Conservation (phyloP, 2,113 vertebrate genomes). For the Catharus fuscescens region DNA sequence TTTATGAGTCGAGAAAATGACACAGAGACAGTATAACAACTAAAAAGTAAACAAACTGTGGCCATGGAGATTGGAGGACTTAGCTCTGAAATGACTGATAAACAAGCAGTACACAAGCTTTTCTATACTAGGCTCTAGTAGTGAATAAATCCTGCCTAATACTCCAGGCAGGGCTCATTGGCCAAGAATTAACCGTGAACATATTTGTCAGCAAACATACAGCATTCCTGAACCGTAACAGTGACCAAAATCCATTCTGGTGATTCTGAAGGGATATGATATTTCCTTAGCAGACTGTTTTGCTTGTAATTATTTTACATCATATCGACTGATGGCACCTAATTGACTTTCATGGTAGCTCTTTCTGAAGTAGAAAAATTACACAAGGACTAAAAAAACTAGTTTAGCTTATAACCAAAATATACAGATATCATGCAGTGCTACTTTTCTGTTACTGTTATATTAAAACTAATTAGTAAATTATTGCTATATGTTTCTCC, state of each 20-base stretch:
- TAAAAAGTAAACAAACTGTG: neutral
- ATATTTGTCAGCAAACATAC: neutral
- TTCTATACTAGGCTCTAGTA: neutral
- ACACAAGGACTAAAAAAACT: neutral
- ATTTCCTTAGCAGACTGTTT: neutral
- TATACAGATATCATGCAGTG: neutral
- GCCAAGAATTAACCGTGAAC: neutral
- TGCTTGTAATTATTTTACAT: constrained; percentile 1
- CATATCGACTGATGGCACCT: neutral
- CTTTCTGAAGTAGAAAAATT: neutral
- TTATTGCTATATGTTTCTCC: neutral
- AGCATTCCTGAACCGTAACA: neutral
- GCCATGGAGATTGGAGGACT: neutral
- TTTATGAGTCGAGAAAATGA: neutral
- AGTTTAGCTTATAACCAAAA: neutral
- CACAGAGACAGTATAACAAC: neutral
- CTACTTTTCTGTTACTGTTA: neutral
- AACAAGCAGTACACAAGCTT: neutral
- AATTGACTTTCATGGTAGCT: neutral
- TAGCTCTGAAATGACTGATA: neutral
- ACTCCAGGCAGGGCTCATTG: neutral
- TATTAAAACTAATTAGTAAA: neutral
- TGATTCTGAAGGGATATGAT: neutral
- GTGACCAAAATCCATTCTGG: neutral
- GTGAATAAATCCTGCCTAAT: neutral